A percentile compares a stretch with the other conserved stretches of the same genome.
phyloP scores from a whole-genome alignment of 1,140 invertebrate genomes.

The Berghia stephanieae region DNA sequence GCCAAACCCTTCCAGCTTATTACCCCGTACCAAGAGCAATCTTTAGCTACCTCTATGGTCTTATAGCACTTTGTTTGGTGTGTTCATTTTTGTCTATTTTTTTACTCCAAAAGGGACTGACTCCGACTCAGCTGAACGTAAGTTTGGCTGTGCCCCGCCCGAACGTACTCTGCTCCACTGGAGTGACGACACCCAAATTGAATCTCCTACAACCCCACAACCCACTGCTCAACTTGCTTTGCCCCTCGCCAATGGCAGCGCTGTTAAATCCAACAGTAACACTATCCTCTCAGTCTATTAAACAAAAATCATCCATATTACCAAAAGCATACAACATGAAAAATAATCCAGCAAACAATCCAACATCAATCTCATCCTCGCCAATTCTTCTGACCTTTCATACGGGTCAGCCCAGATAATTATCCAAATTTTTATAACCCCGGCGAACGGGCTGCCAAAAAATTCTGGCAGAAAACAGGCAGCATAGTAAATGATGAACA shows the following conservation, averaged over 20 bases:
- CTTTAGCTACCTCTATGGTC: constrained; percentile 81
- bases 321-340: constrained; percentile 51
- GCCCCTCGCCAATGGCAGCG: constrained; percentile 53
- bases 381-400: constrained; percentile 57
- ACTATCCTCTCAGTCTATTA: constrained; percentile 42
- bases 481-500: constrained; percentile 71
- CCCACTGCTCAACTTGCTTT: no score
- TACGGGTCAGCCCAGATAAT: constrained; percentile 70
- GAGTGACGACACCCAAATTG: constrained; percentile 29
- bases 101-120: constrained; percentile 84
- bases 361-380: constrained; percentile 53
- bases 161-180: constrained; percentile 44
- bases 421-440: constrained; percentile 86
- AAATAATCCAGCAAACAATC: constrained; percentile 52
- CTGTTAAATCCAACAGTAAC: constrained; percentile 50
- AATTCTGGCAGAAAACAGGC: constrained; percentile 90
- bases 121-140: constrained; percentile 71
- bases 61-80: constrained; percentile 78
- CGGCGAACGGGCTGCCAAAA: constrained; percentile 87
- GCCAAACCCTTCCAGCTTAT: constrained; percentile 64
- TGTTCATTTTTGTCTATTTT: constrained; percentile 88
- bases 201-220: constrained; percentile 10
- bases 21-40: constrained; percentile 77
- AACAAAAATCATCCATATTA: constrained; percentile 43
- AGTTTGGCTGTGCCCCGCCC: constrained; percentile 51